A percentile compares a stretch with the other conserved stretches of the same genome.
Conservation (phyloP, 2,888 invertebrate species). For the Gari tellinella region DNA sequence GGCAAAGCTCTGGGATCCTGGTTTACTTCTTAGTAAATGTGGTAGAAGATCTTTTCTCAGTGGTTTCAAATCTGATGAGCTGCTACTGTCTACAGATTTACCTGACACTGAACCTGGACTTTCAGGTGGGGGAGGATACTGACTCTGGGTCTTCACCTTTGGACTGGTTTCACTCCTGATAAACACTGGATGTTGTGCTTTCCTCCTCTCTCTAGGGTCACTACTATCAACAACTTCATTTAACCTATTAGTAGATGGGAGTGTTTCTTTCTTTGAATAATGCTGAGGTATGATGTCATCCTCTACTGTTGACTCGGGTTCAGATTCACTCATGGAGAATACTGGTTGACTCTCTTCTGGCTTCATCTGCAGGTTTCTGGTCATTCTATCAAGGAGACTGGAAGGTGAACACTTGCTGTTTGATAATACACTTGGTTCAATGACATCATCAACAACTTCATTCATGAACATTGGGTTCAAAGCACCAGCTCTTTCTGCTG, state of each 20-base stretch:
- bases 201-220: too few species aligned
- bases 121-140: constrained; percentile 5
- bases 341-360: background rate
- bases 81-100: too few species aligned
- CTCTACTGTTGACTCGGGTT: constrained; percentile 3
- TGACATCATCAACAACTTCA: constrained; percentile 30
- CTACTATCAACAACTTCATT: too few species aligned
- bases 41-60: too few species aligned
- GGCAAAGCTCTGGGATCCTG: too few species aligned
- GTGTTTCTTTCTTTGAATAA: constrained; percentile 1
- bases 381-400: constrained; percentile 11
- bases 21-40: too few species aligned
- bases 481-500: constrained; percentile 14
- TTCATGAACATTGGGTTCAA: constrained; percentile 18
- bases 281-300: constrained; percentile 18
- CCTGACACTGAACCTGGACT: constrained; percentile 9
- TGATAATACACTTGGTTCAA: too few species aligned
- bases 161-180: constrained; percentile 54
- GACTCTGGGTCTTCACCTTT: constrained; percentile 24
- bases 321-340: background rate
- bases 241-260: background rate
- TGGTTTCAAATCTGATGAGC: too few species aligned
- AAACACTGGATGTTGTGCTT: background rate
- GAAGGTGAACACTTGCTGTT: background rate
- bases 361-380: constrained; percentile 8